Evolutionary conservation across 2,888 invertebrate species (phyloP).

Genomic region (Anthophora plumipes): DNA sequence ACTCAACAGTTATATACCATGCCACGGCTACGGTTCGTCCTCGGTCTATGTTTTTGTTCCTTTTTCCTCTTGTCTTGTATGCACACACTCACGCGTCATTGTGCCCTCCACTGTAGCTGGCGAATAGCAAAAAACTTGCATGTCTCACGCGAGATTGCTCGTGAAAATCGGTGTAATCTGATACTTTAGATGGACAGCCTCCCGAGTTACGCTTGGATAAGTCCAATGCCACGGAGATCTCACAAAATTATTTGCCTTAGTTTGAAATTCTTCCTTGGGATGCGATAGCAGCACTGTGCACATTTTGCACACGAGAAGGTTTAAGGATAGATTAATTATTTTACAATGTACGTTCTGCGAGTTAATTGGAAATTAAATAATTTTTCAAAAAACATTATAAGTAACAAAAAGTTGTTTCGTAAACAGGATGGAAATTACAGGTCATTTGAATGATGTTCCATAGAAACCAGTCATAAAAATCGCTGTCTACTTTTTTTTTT

Average conservation of each 20-base stretch:
- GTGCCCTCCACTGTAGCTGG: background rate
- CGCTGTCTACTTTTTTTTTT: too few species aligned
- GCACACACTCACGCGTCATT: too few species aligned
- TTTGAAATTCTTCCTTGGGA: background rate
- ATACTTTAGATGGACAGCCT: background rate
- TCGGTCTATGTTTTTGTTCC: background rate
- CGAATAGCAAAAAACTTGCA: background rate
- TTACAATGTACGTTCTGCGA: background rate
- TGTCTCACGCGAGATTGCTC: slow-evolving; percentile 15
- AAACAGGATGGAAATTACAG: background rate
- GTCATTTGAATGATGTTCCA: background rate
- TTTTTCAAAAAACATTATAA: background rate
- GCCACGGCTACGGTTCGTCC: background rate
- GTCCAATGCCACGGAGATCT: background rate
- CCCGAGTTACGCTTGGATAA: background rate
- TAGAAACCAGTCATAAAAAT: too few species aligned
- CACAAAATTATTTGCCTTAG: background rate
- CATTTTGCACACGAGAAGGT: background rate
- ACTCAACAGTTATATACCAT: background rate
- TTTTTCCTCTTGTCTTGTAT: background rate
- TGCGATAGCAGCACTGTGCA: background rate
- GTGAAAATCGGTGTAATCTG: slow-evolving; percentile 19
- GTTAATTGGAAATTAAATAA: background rate
- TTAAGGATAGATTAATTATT: background rate
- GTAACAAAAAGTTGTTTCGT: background rate